Evolutionary conservation across 2,888 invertebrate species (phyloP).

Genomic region (Zelleria hepariella): DNA sequence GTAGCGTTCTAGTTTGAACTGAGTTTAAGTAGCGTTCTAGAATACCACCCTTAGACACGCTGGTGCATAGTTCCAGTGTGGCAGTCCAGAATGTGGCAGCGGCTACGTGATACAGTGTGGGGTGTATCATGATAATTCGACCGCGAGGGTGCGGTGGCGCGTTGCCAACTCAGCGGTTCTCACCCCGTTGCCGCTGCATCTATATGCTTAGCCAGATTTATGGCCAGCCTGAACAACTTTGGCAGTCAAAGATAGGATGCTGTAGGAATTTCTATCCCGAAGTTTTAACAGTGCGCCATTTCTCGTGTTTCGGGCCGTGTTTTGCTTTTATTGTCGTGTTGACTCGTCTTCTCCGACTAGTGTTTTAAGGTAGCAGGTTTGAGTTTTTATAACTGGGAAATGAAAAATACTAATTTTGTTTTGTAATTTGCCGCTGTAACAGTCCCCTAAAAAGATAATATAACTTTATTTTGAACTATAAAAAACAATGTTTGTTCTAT

Average conservation of each 20-base stretch:
- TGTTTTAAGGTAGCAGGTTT: not conserved
- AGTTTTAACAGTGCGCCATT: not conserved
- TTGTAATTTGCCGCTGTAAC: too few species aligned
- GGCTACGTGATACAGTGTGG: not conserved
- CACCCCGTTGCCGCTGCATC: conserved; percentile 20
- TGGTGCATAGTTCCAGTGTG: not conserved
- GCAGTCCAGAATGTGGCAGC: not conserved
- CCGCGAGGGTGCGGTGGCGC: conserved; percentile 41
- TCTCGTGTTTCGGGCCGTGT: not conserved
- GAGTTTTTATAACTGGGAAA: too few species aligned
- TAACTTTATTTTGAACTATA: too few species aligned
- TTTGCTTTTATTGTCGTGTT: not conserved
- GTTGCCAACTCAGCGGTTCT: conserved; percentile 47
- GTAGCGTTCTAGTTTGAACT: too few species aligned
- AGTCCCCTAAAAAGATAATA: too few species aligned
- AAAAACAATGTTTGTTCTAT: too few species aligned
- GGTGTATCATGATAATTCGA: conserved; percentile 26
- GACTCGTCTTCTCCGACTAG: not conserved
- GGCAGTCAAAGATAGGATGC: conserved; percentile 26
- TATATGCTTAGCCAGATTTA: conserved; percentile 35
- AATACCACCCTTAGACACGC: too few species aligned
- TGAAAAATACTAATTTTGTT: too few species aligned
- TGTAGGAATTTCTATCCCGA: conserved; percentile 1
- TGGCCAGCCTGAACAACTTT: conserved; percentile 24
- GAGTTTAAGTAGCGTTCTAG: too few species aligned